Evolutionary conservation across 2,797 vertebrate species (phyloP), one percentile per base, ranked within the genome.

Genomic region (Podargus strigoides): DNA sequence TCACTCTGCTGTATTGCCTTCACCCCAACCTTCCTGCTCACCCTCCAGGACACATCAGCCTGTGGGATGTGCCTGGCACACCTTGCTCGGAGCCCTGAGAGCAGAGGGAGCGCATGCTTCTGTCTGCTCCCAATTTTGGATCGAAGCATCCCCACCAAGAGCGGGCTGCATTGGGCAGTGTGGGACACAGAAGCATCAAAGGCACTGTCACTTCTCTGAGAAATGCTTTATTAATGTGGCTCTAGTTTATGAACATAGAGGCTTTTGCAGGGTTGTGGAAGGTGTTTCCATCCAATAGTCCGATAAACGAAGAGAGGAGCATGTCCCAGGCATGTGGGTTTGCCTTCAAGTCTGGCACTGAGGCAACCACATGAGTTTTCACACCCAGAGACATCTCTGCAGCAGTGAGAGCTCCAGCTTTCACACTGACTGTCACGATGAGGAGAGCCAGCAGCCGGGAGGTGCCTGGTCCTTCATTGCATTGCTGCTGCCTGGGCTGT

Each of bases 51-150:
- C 17, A 3, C 37, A 26, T 46, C 49, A 50, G 20, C 62, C 23
- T 19, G 50, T 64, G 44, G 30, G 13, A 46, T 47, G 9, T 49
- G n/a, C 36, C n/a, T 64, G 72, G 23, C 10, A 69, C 46, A 44
- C 21, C 5, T 19, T 21, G 5, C 12, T 49, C 1, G 1, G 46
- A 47, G 15, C 30, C 30, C n/a, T 1, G 0, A 60, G 36, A 62
- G 59, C 19, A 67, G 42, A 50, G 22, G 26, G 8, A 81, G n/a
- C n/a, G 22, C 22, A 32, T 36, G 7, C 1, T 19, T 50, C 22
- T 60, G 9, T 36, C 69, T 63, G n/a, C 10, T 23, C 18, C 6
- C 52, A 27, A 1, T 24, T 30, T 60, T 1, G 0, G 17, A 17
- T 10, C 44, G 55, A 37, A 91, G 16, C 26, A 60, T 56, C 39